Evolutionary conservation across 1,140 invertebrate genomes (phyloP).

Genomic region (Saccostrea cuccullata): DNA sequence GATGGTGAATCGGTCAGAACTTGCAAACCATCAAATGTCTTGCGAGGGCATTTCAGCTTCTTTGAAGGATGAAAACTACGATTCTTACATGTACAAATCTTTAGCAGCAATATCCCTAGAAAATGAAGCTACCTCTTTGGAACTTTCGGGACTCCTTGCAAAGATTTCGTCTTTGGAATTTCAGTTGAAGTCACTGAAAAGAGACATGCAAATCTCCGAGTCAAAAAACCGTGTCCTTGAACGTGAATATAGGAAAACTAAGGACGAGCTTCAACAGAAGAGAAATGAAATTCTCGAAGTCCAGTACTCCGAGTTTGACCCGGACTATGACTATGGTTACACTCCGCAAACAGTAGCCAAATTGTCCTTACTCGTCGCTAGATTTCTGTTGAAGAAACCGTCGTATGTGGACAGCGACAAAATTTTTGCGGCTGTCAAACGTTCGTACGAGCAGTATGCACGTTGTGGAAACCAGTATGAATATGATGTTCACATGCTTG

Average conservation of each 20-base stretch:
- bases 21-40: conserved; percentile 71
- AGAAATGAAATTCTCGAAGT: conserved; percentile 64
- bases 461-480: conserved; percentile 62
- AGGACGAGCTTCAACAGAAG: conserved; percentile 66
- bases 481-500: conserved; percentile 75
- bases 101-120: conserved; percentile 29
- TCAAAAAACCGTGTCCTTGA: conserved; percentile 68
- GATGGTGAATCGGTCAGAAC: conserved; percentile 64
- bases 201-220: conserved; percentile 68
- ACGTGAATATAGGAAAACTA: conserved; percentile 64
- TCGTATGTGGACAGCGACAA: conserved; percentile 66
- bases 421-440: conserved; percentile 67
- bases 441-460: conserved; percentile 69
- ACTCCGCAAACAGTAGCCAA: conserved; percentile 68
- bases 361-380: conserved; percentile 70
- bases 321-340: conserved; percentile 71
- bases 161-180: conserved; percentile 67
- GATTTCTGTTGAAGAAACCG: conserved; percentile 69
- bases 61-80: conserved; percentile 58
- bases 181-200: conserved; percentile 66
- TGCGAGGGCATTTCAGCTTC: conserved; percentile 69
- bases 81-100: conserved; percentile 22
- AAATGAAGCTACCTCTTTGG: conserved; percentile 49
- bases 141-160: conserved; percentile 62
- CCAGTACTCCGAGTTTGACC: conserved; percentile 68